Base-by-base conservation (phyloP, 1,140 invertebrate genomes). In the Pissodes strobi region DNA sequence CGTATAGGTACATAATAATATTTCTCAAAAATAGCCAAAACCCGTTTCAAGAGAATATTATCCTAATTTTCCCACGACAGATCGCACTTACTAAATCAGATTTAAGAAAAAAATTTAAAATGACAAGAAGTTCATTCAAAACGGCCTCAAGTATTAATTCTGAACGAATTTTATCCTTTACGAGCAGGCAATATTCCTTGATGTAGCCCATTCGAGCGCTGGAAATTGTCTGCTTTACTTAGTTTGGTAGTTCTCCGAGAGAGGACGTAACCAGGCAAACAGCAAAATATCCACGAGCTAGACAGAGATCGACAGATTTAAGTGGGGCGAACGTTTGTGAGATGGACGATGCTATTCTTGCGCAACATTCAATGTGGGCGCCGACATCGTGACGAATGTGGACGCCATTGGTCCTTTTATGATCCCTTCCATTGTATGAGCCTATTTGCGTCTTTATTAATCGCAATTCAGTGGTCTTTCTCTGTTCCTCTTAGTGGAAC, bases 191-290 rank as follows among this genome's bases (percentile, higher is more conserved):
- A 76, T 74, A 71, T 70, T 68, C 66, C 53, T 70, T 74, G 74
- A 76, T 76, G 73, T 75, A 73, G 70, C 72, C 69, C 73, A 71
- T 77, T 72, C 74, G 72, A 71, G 61, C 61, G 66, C 68, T 68
- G 45, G 64, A 73, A 70, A 68, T 70, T 61, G 64, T 77, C 71
- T 76, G 72, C 48, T 71, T 64, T 22, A 30, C 38, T 43, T 58
- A 69, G 69, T 76, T 72, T 34, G 52, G 65, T 69, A 56, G 27
- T 71, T 69, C 45, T 18, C 57, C 72, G 69, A 71, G 49, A 78
- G 76, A 70, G 67, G 61, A 67, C 75, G 70, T 65, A 60, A 74
- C 57, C 37, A 53, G 21, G 23, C 68, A 61, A 58, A 48, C 67
- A 41, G 43, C 45, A 38, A 17, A 34, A 25, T 34, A 64, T 25